These are phyloP conservation scores for Bagarius yarrelli DNA, from an alignment of 2,113 vertebrate species.

Conservation along the genomic window DNA sequence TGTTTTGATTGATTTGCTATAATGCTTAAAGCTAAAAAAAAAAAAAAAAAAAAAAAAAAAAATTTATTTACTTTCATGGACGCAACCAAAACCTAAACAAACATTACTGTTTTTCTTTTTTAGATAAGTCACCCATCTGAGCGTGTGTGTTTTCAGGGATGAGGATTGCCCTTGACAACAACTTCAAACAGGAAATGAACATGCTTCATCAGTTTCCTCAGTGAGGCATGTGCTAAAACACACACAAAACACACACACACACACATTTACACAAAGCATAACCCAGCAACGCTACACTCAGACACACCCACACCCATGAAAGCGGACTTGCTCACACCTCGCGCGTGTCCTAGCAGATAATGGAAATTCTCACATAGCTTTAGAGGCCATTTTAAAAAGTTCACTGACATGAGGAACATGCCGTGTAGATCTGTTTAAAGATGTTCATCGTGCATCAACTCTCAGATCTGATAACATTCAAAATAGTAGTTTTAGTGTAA, in stretches of 20 bases:
- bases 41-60: too few species aligned
- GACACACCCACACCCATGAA: constrained; percentile 41
- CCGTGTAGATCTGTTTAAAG: too few species aligned
- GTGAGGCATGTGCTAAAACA: constrained; percentile 52
- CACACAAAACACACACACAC: constrained; percentile 52
- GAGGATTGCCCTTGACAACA: not conserved
- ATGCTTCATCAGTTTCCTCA: constrained; percentile 54
- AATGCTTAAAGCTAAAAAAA: not conserved
- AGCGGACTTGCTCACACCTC: constrained; percentile 54
- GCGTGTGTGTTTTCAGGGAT: not conserved
- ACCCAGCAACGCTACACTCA: not conserved
- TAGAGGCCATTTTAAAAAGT: too few species aligned
- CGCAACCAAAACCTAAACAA: too few species aligned
- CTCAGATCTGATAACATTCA: too few species aligned
- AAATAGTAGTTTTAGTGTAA: too few species aligned
- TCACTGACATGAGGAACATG: too few species aligned
- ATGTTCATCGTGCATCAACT: too few species aligned
- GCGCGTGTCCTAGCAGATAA: constrained; percentile 25
- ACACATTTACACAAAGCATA: constrained; percentile 27
- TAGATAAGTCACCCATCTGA: not conserved
- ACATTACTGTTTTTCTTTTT: not conserved
- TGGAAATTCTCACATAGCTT: too few species aligned
- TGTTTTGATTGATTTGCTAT: not conserved
- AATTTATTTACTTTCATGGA: too few species aligned
- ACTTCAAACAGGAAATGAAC: constrained; percentile 42